Evolutionary conservation across 1,140 invertebrate species (phyloP), one percentile per base, ranked within the genome.

Genomic region (Mycetomoellerius zeteki): DNA sequence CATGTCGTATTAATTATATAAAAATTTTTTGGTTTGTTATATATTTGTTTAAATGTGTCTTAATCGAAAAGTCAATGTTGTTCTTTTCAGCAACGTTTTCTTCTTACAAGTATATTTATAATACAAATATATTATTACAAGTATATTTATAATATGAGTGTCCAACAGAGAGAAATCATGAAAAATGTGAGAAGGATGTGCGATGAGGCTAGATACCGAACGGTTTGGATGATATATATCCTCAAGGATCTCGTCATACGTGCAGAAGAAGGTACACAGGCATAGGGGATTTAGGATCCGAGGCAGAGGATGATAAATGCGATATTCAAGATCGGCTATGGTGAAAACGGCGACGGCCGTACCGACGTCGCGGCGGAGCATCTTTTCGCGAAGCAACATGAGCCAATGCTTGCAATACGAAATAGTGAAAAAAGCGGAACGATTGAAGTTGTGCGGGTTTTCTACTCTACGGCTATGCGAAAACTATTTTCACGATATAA

Each of bases 191-290:
- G 56, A 78, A 37, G 37, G 47, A 69, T 73, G 24, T 47, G 67
- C 37, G 80, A 58, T 81, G 21, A 56, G 52, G 21, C 33, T 27
- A 73, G 78, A 72, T 81, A 81, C 80, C 52, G 67, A 82, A 73
- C 67, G 52, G 67, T n/a, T 54, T 27, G 67, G 88, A 89, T 89
- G 88, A 89, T 89, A 89, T 89, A 89, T 89, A 89, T 89, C 69
- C 84, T 10, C 7, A 60, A 52, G 52, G 87, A 86, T 89, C 21
- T 73, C 88, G 88, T 89, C 88, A 86, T 89, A 86, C 85, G 72
- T 24, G 75, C 75, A 67, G 80, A 65, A 90, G 81, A 82, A 87
- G 85, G 77, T 65, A 84, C 64, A 58, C 21, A 50, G 60, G 54
- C 62, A 69, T 47, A 54, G 71, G 71, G 88, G 88, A 76, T 89